A percentile compares a stretch with the other conserved stretches of the same genome.
phyloP scores from a whole-genome alignment of 2,888 invertebrate species.

The Aphodius granarius region DNA sequence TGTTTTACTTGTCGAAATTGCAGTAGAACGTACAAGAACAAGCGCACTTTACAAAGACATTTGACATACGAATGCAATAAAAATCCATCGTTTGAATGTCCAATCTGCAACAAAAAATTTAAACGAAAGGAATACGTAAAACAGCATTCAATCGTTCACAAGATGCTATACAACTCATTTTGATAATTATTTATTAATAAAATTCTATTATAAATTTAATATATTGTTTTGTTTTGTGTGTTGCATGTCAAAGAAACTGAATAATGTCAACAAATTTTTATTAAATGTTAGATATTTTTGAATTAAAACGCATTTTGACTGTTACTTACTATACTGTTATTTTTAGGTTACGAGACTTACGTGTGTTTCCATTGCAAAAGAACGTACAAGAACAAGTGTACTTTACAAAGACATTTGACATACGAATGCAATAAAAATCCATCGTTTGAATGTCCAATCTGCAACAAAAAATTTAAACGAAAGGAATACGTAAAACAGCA shows the following conservation, averaged over 20 bases:
- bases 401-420: constrained; percentile 58
- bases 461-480: constrained; percentile 39
- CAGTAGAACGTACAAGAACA: constrained; percentile 58
- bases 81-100: constrained; percentile 57
- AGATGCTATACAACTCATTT: too few species aligned
- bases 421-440: constrained; percentile 61
- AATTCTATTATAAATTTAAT: too few species aligned
- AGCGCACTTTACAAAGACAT: constrained; percentile 60
- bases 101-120: constrained; percentile 49
- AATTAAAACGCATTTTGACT: too few species aligned
- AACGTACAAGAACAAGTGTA: constrained; percentile 58
- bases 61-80: constrained; percentile 60
- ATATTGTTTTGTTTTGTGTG: too few species aligned
- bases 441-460: constrained; percentile 57
- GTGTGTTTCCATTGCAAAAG: constrained; percentile 51
- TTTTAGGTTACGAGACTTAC: constrained; percentile 19
- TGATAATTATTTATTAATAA: too few species aligned
- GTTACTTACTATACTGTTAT: background rate
- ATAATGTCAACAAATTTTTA: too few species aligned
- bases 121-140: constrained; percentile 32
- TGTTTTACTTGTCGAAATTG: constrained; percentile 44
- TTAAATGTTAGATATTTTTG: too few species aligned
- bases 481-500: constrained; percentile 29
- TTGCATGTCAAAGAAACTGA: too few species aligned
- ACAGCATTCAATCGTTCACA: background rate